Evolutionary conservation across 2,113 vertebrate species (phyloP).

Genomic region (Microcebus jonahi): DNA sequence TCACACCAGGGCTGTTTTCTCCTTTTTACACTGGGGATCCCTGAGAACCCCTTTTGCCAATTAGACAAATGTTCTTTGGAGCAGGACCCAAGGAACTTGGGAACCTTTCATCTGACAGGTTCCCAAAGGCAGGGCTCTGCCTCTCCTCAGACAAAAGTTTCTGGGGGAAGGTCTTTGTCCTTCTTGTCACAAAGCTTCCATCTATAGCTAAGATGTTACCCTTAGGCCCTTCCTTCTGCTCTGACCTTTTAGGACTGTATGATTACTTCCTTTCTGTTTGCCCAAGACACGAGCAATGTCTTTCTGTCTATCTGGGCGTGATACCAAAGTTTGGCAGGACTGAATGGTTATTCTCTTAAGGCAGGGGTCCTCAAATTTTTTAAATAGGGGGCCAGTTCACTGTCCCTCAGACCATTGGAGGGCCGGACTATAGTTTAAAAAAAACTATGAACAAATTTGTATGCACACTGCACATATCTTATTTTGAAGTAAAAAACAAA

Average conservation of each 20-base stretch:
- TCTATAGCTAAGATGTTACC: neutral
- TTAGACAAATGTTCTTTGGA: neutral
- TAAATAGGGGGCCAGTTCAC: too few relatives aligned
- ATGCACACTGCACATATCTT: too few relatives aligned
- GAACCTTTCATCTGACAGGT: neutral
- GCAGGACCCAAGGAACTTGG: neutral
- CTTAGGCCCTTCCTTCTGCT: neutral
- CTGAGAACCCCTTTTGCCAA: neutral
- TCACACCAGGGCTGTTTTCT: neutral
- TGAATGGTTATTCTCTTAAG: neutral
- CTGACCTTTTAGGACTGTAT: neutral
- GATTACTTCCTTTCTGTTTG: neutral
- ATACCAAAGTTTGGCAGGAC: neutral
- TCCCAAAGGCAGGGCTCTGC: constrained; percentile 6
- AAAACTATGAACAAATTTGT: too few relatives aligned
- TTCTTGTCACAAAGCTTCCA: constrained; percentile 1
- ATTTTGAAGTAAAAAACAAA: too few relatives aligned
- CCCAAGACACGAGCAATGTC: neutral
- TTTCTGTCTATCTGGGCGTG: neutral
- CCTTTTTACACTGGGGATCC: neutral
- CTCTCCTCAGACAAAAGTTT: constrained; percentile 1
- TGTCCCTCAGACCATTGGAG: too few relatives aligned
- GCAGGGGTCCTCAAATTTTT: too few relatives aligned
- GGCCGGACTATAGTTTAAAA: too few relatives aligned
- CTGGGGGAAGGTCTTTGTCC: neutral